A percentile compares a stretch with the other conserved stretches of the same genome.
These are phyloP conservation scores for Phorcus lineatus DNA, from an alignment of 2,888 invertebrate genomes.

Conservation along the genomic window DNA sequence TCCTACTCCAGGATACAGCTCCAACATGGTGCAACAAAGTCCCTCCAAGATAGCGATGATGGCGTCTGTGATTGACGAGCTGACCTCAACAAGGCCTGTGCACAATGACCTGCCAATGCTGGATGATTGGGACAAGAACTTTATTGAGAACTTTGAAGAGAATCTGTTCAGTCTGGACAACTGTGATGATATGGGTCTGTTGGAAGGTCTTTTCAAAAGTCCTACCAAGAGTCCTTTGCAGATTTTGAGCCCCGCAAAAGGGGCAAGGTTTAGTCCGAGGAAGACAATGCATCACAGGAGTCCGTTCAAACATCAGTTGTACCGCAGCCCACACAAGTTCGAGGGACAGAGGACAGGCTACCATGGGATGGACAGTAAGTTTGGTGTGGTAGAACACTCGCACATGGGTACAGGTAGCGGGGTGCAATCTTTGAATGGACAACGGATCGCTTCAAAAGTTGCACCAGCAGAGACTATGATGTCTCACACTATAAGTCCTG, in stretches of 20 bases:
- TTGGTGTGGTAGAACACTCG: neutral
- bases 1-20: neutral
- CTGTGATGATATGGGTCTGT: constrained; percentile 35
- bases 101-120: constrained; percentile 35
- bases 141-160: constrained; percentile 60
- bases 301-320: constrained; percentile 22
- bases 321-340: constrained; percentile 18
- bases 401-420: neutral
- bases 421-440: neutral
- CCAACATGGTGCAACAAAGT: neutral
- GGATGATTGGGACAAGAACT: constrained; percentile 61
- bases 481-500: neutral
- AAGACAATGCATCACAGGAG: constrained; percentile 33
- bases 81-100: neutral
- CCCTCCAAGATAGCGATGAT: neutral
- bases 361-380: neutral
- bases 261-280: constrained; percentile 47
- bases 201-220: constrained; percentile 50
- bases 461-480: neutral
- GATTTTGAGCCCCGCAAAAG: constrained; percentile 43
- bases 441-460: neutral
- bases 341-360: neutral
- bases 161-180: constrained; percentile 57
- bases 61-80: constrained; percentile 22
- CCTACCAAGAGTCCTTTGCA: constrained; percentile 24